phyloP scores from a whole-genome alignment of 2,888 invertebrate genomes.

The Arge pagana region DNA sequence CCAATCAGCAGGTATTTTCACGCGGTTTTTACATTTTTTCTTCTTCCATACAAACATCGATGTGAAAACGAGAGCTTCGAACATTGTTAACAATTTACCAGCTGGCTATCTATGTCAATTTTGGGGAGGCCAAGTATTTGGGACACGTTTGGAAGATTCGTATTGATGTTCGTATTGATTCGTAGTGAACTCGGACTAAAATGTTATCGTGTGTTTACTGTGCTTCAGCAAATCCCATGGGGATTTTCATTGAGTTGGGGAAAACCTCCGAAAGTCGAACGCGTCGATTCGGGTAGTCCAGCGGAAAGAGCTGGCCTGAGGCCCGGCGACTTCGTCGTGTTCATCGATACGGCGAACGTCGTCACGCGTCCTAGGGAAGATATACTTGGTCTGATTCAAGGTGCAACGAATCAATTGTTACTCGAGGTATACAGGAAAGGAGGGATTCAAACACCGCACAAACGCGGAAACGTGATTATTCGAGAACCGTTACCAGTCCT shows the following conservation, averaged over 20 bases:
- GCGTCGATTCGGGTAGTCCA: constrained; percentile 79
- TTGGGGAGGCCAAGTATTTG: no score
- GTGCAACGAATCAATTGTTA: constrained; percentile 51
- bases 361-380: constrained; percentile 78
- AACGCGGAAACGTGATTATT: constrained; percentile 45
- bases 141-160: no score
- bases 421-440: constrained; percentile 54
- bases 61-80: neutral
- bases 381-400: constrained; percentile 69
- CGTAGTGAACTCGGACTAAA: neutral
- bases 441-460: constrained; percentile 34
- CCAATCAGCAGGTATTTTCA: constrained; percentile 49
- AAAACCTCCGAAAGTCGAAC: constrained; percentile 82
- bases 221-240: constrained; percentile 52
- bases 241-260: constrained; percentile 92
- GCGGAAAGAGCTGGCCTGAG: constrained; percentile 82
- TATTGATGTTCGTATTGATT: neutral
- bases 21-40: no score
- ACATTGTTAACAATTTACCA: neutral
- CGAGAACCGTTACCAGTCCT: constrained; percentile 40
- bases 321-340: constrained; percentile 86
- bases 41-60: no score
- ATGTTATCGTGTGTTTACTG: no score
- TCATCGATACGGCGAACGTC: constrained; percentile 85
- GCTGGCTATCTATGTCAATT: no score